phyloP scores from a whole-genome alignment of 2,113 vertebrate genomes.

The Eolophus roseicapilla region DNA sequence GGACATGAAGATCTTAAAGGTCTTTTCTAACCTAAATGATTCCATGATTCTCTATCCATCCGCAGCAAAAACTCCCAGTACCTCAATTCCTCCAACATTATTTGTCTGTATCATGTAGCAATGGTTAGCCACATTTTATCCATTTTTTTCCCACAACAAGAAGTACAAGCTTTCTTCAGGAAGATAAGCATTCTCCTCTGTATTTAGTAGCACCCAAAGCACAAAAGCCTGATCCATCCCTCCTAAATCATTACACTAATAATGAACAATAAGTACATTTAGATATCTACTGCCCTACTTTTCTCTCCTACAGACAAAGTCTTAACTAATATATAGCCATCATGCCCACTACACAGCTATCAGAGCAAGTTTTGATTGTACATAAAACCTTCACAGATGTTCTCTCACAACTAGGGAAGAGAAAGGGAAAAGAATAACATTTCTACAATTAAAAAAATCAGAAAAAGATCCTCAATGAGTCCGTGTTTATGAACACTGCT shows the following conservation, averaged over 20 bases:
- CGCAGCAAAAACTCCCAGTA: background rate
- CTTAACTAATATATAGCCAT: background rate
- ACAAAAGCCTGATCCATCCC: background rate
- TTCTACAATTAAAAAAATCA: background rate
- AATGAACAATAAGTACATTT: background rate
- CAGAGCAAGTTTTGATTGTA: background rate
- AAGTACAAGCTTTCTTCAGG: background rate
- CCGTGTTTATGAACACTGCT: background rate
- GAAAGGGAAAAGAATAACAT: accelerated
- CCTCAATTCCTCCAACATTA: background rate
- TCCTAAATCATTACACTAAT: background rate
- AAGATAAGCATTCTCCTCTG: background rate
- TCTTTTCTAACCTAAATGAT: background rate
- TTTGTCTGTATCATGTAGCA: accelerated
- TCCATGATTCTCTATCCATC: background rate
- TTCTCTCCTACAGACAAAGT: background rate
- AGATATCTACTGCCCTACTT: background rate
- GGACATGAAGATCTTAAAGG: background rate
- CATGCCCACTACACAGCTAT: background rate
- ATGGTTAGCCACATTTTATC: background rate
- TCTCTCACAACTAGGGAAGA: background rate
- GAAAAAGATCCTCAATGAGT: background rate
- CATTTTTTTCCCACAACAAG: too few species aligned
- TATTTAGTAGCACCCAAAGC: background rate
- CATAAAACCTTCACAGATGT: background rate